Evolutionary conservation across 2,888 invertebrate genomes (phyloP), one percentile per base, ranked within the genome.

Genomic region (Pachycephus smyrnensis): DNA sequence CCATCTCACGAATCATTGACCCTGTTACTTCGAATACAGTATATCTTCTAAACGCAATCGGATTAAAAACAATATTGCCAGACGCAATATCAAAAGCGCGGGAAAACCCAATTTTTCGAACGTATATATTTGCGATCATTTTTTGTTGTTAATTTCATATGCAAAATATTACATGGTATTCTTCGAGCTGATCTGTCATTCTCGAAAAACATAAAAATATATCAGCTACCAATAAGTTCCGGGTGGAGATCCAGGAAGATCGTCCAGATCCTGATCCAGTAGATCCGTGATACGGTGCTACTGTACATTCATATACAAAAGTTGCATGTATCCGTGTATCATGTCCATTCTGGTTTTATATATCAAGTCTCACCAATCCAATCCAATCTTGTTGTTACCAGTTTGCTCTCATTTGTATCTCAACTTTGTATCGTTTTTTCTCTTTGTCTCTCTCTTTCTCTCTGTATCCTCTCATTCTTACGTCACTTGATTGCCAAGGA

Each of bases 401-500:
- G 4, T 11, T 80, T 77, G n/a, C 37, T 76, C 69, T 76, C 32
- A 76, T 73, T 73, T 23, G 30, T 37, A 77, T 77, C 71, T 69
- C 23, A 23, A 75, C 74, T 69, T 74, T 73, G n/a, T 69, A 69
- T 31, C 68, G n/a, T 32, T 36, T 75, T 69, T 73, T 79, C 69
- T 32, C 40, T 40, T 71, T 33, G 40, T 73, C 75, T 75, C 33
- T 77, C 76, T 75, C 76, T 78, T 73, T 73, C 73, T 79, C 73
- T 37, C 76, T 76, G 71, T 77, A 79, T 78, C 73, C 55, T 55
- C 9, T 23, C 30, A 76, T 75, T 76, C 37, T 78, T 78, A 78
- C 76, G 73, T 76, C 76, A 78, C 36, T 78, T 73, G 76, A 78
- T 76, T 75, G 78, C 23, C 78, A 78, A 78, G 78, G 78, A 75